These are phyloP conservation scores for Serilophus lunatus DNA, from an alignment of 2,113 vertebrate genomes.

Conservation along the genomic window DNA sequence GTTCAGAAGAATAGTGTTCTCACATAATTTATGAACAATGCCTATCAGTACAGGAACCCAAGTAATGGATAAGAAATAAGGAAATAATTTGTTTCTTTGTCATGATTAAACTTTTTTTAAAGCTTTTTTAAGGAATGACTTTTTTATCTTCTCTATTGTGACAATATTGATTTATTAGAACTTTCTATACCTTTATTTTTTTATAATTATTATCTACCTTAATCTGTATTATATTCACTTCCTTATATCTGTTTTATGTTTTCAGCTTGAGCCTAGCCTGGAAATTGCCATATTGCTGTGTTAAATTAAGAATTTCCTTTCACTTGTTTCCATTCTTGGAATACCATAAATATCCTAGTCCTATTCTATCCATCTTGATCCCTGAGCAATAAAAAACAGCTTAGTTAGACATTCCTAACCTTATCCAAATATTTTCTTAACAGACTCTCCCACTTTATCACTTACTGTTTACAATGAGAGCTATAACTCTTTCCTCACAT, in stretches of 20 bases:
- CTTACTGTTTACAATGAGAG: slow-evolving; percentile 11
- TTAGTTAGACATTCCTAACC: slow-evolving; percentile 32
- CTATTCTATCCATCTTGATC: slow-evolving; percentile 25
- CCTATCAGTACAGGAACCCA: background rate
- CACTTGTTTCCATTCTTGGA: slow-evolving; percentile 13
- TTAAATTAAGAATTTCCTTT: slow-evolving; percentile 45
- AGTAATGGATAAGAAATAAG: background rate
- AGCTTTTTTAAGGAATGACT: background rate
- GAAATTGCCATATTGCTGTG: background rate
- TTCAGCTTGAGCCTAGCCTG: background rate
- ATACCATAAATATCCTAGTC: slow-evolving; percentile 5
- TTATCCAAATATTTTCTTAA: slow-evolving; percentile 39
- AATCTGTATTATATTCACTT: background rate
- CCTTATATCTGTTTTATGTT: background rate
- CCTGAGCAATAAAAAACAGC: slow-evolving; percentile 20
- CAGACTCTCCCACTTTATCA: background rate
- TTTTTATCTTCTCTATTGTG: background rate
- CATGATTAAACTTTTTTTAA: background rate
- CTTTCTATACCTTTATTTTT: background rate
- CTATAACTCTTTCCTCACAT: background rate
- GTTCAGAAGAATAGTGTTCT: background rate
- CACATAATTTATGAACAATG: background rate
- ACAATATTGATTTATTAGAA: background rate
- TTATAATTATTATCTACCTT: background rate
- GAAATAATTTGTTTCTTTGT: background rate